Conservation (phyloP, 2,797 vertebrate species). For the Zalophus californianus region DNA sequence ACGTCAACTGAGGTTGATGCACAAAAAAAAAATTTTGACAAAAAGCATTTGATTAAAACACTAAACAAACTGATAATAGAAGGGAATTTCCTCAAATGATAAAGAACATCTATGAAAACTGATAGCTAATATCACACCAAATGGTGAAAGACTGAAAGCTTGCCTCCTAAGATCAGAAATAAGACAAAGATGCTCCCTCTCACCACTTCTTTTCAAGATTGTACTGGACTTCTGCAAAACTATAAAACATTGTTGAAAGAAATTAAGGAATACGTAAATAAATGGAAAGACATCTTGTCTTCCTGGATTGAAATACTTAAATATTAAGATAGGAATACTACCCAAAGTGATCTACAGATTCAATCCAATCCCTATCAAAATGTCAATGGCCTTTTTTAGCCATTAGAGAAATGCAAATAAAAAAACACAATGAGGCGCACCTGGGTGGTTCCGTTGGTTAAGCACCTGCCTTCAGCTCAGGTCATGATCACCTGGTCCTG, state of each 20-base stretch:
- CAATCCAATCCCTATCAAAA: neutral
- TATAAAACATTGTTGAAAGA: neutral
- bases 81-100: neutral
- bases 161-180: neutral
- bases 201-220: neutral
- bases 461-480: neutral
- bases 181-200: neutral
- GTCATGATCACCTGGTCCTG: neutral
- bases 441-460: neutral
- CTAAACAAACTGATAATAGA: neutral
- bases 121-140: neutral
- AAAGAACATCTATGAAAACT: neutral
- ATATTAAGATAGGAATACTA: neutral
- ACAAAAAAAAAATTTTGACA: neutral
- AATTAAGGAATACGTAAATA: neutral
- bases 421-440: neutral
- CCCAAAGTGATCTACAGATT: neutral
- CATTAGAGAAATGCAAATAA: neutral
- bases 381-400: neutral
- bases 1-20: neutral
- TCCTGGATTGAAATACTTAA: neutral
- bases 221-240: neutral
- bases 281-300: neutral
- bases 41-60: neutral
- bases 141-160: neutral